Percentiles rank a stretch among this genome's conserved stretches.
Evolutionary conservation across 2,888 invertebrate genomes (phyloP).

Genomic region (Anthoptus insignis): DNA sequence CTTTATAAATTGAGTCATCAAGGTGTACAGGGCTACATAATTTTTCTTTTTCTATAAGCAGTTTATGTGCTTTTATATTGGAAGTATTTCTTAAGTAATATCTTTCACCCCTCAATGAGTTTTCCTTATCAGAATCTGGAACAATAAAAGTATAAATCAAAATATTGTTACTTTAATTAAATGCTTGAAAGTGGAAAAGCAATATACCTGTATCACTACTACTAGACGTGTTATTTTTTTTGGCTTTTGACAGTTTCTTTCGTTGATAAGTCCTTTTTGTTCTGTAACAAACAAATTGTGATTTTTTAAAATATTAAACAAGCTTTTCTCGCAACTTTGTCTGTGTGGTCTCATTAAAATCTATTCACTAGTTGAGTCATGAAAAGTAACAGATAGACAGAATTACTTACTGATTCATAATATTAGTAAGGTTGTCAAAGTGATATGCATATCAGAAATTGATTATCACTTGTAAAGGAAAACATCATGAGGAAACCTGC

Average conservation of each 20-base stretch:
- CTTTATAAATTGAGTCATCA: slow-evolving; percentile 72
- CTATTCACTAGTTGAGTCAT: too few relatives aligned
- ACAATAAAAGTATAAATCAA: slow-evolving; percentile 31
- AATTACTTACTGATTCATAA: too few relatives aligned
- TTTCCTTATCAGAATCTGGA: slow-evolving; percentile 77
- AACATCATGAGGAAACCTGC: too few relatives aligned
- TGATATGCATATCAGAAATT: too few relatives aligned
- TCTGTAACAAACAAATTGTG: slow-evolving; percentile 54
- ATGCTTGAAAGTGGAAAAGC: slow-evolving; percentile 39
- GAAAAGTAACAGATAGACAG: too few relatives aligned
- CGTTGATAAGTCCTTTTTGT: slow-evolving; percentile 57
- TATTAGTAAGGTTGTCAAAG: too few relatives aligned
- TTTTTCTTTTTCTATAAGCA: slow-evolving; percentile 66
- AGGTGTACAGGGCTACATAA: slow-evolving; percentile 50
- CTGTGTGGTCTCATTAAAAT: too few relatives aligned
- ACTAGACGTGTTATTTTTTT: slow-evolving; percentile 60
- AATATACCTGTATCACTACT: slow-evolving; percentile 60
- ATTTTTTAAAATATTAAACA: too few relatives aligned
- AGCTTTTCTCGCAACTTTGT: too few relatives aligned
- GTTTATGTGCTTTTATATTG: slow-evolving; percentile 65
- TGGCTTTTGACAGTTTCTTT: slow-evolving; percentile 55
- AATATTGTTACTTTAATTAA: not conserved
- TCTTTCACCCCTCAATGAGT: slow-evolving; percentile 49
- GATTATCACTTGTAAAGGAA: too few relatives aligned
- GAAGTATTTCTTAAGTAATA: slow-evolving; percentile 58